These are phyloP conservation scores for Circaetus gallicus DNA, from an alignment of 2,113 vertebrate genomes.

Conservation along the genomic window DNA sequence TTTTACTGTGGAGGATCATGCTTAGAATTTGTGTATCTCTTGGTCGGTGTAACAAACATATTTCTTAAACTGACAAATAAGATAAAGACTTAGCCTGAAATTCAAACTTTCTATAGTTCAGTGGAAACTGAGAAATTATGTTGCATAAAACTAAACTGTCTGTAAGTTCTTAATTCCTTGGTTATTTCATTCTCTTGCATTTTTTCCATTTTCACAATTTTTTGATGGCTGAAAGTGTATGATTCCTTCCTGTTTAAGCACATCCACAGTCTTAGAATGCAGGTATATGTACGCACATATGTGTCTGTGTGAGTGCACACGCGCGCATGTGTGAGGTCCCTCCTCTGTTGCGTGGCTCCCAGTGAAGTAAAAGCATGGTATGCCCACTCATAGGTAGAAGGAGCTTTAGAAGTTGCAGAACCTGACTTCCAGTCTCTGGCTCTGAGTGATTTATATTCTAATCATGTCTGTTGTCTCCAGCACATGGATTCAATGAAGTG, in stretches of 20 bases:
- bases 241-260: not conserved
- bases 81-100: not conserved
- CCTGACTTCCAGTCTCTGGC: not conserved
- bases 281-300: too few relatives aligned
- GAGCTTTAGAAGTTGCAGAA: not conserved
- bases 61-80: not conserved
- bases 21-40: not conserved
- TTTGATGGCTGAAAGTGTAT: not conserved
- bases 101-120: not conserved
- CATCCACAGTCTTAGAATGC: not conserved
- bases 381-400: not conserved
- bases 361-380: not conserved
- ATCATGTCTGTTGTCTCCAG: not conserved
- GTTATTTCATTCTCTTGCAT: not conserved
- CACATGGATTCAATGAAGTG: conserved; percentile 10
- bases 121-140: not conserved
- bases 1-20: not conserved
- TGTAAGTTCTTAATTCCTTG: not conserved
- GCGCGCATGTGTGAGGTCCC: rapidly evolving
- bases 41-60: not conserved
- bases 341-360: not conserved
- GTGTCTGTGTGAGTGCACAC: rapidly evolving
- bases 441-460: not conserved
- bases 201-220: not conserved
- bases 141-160: not conserved